A percentile compares a stretch with the other conserved stretches of the same genome.
These are phyloP conservation scores for Ormyrus rosae DNA, from an alignment of 2,888 invertebrate species.

Conservation along the genomic window DNA sequence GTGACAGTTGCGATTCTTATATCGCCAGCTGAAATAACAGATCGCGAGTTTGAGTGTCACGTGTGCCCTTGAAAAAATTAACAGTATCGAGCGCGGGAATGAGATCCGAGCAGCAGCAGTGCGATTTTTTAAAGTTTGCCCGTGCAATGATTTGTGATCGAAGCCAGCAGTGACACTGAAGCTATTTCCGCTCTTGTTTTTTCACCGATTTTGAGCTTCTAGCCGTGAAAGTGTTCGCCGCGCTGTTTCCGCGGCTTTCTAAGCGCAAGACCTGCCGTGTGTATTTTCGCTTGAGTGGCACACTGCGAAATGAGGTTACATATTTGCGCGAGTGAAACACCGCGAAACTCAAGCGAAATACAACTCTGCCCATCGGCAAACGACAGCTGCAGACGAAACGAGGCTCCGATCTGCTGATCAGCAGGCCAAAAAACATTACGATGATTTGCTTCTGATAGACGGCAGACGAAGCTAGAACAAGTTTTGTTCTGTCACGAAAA, in stretches of 20 bases:
- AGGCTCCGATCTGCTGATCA: neutral
- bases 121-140: too few relatives aligned
- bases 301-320: constrained; percentile 48
- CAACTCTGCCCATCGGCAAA: neutral
- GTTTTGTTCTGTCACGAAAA: constrained; percentile 26
- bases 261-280: too few relatives aligned
- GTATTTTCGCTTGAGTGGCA: neutral
- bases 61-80: constrained; percentile 39
- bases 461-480: neutral
- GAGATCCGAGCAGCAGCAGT: too few relatives aligned
- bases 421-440: neutral
- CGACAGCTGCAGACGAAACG: neutral
- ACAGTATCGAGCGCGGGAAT: too few relatives aligned
- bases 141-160: too few relatives aligned
- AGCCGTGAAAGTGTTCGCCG: too few relatives aligned
- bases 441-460: constrained; percentile 17
- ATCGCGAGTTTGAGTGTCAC: constrained; percentile 2
- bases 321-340: constrained; percentile 11
- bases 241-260: too few relatives aligned
- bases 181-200: too few relatives aligned
- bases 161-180: too few relatives aligned
- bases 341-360: constrained; percentile 3
- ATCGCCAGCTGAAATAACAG: too few relatives aligned
- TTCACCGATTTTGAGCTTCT: too few relatives aligned
- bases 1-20: too few relatives aligned